Evolutionary conservation across 2,797 vertebrate species (phyloP), one percentile per base, ranked within the genome.

Genomic region (Knipowitschia caucasica): DNA sequence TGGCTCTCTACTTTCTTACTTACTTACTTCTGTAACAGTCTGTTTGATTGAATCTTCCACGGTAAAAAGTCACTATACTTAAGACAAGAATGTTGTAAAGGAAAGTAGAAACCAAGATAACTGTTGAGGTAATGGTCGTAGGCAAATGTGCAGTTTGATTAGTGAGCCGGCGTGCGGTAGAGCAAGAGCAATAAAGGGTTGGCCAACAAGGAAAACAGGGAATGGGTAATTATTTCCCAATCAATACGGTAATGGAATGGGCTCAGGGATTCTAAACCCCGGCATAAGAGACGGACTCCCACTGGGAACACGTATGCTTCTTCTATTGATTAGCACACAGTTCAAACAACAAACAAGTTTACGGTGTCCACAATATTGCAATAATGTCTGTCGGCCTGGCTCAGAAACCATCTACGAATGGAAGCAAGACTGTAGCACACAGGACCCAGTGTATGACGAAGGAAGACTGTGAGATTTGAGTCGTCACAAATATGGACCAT

Each of bases 151-250:
- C 1, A 42, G 27, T 12, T 38, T 34, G 26, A 50, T 26, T n/a
- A 46, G 29, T n/a, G 51, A 50, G 33, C 20, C 9, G 7, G 27
- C 24, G 14, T 24, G 53, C 11, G 15, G 39, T 8, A 51, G 29
- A 24, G 34, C 49, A 26, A 36, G 34, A 52, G 17, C 39, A 46
- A 45, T 1, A 18, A 20, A 45, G 44, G n/a, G 53, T 31, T 38
- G 35, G 44, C 49, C 52, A 50, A 63, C 50, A 61, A 34, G 62
- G 65, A 52, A 52, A 52, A 52, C 50, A 17, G 34, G 34, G 50
- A 75, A 68, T 68, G 21, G 42, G 52, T 75, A 67, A 81, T 74
- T 72, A 73, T 74, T 75, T 81, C 61, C 69, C 54, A 71, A 84
- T 80, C 75, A 78, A 79, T 84, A 79, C 39, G 60, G 40, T 62